phyloP scores from a whole-genome alignment of 35 echinoderm and acorn worm genomes.

The Lytechinus variegatus region DNA sequence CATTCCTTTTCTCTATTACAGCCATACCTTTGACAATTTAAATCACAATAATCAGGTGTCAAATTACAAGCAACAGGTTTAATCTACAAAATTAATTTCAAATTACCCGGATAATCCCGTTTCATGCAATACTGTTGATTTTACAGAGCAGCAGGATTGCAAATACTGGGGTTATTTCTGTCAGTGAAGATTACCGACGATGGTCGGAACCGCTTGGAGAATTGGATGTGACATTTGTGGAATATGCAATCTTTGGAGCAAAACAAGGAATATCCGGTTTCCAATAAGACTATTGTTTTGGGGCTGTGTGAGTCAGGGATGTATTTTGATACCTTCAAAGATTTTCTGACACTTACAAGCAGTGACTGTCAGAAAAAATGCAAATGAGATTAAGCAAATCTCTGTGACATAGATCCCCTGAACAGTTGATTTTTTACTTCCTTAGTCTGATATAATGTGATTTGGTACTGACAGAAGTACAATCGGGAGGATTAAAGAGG shows the following conservation, averaged over 20 bases:
- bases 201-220: background rate
- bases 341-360: conserved; percentile 33
- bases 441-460: background rate
- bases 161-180: conserved; percentile 26
- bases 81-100: background rate
- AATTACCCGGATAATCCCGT: conserved; percentile 6
- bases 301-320: conserved; percentile 27
- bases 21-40: background rate
- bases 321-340: conserved; percentile 1
- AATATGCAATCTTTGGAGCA: conserved; percentile 6
- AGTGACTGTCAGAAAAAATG: conserved; percentile 33
- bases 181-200: background rate
- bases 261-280: conserved; percentile 44
- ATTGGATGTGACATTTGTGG: conserved; percentile 50
- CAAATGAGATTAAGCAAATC: conserved; percentile 36
- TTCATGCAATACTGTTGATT: conserved; percentile 19
- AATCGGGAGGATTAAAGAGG: conserved; percentile 19
- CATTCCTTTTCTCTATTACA: background rate
- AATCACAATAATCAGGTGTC: background rate
- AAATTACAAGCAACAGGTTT: conserved; percentile 38
- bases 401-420: conserved; percentile 16
- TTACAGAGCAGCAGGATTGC: background rate
- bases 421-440: conserved; percentile 6
- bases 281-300: conserved; percentile 15
- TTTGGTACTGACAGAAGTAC: conserved; percentile 13